Evolutionary conservation across 2,797 vertebrate genomes (phyloP), one percentile per base, ranked within the genome.

Genomic region (Danio aesculapii): DNA sequence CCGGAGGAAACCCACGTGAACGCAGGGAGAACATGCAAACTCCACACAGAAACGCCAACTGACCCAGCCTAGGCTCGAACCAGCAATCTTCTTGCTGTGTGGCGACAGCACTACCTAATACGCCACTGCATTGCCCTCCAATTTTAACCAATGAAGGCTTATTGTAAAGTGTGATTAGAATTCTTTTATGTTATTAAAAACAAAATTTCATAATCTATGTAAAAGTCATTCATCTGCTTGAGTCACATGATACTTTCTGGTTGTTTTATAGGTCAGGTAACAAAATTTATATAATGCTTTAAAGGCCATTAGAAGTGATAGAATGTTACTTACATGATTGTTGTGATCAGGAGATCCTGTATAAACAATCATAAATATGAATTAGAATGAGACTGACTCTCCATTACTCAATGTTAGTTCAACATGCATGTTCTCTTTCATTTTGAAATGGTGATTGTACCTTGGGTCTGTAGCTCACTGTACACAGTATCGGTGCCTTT

Each of bases 401-500:
- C 5, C 2, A 39, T 11, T n/a, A 50, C 19, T 61, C 12, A 8
- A 6, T 73, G 14, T 14, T 49, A 19, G 11, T 12, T 30, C 11
- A 14, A 62, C 61, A 12, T 79, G 19, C 70, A 46, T 70, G 58
- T 44, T 17, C 5, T 8, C 47, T 53, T 30, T 30, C 1, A 46
- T 63, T 16, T 70, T 66, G 9, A 0, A 17, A 14, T 21, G 59
- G 2, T 43, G 49, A 6, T 59, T 41, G 14, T 92, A 98, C 96
- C 95, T 75, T 92, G 89, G 89, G 95, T 97, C 91, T 96, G 95
- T 88, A 99, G 95, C 92, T 99, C 97, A 86, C 94, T 98, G 95
- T 98, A 99, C 86, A 98, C 96, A 0, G 97, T 98, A 85, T 98
- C 97, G 39, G 95, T 96, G 88, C 94, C 95, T 94, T 94, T 97